These are phyloP conservation scores for Eustalomyia histrio DNA, from an alignment of 2,888 invertebrate genomes.

Conservation along the genomic window DNA sequence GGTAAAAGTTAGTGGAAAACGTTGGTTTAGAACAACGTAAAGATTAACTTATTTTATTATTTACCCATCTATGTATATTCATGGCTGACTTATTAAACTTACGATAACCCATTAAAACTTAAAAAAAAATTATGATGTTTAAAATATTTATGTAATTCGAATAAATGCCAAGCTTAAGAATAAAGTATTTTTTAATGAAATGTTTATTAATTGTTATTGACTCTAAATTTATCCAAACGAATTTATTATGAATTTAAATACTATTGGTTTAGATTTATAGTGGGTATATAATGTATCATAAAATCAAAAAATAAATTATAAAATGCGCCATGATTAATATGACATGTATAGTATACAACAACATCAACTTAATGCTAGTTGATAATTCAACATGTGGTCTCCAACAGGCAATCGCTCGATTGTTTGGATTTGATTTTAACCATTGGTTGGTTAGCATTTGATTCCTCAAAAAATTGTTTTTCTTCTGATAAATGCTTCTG, in stretches of 20 bases:
- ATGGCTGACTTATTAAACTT: too few species aligned
- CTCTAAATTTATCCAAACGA: background rate
- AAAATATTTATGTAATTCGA: too few species aligned
- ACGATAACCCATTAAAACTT: too few species aligned
- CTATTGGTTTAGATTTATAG: background rate
- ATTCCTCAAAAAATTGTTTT: conserved; percentile 45
- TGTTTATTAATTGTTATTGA: background rate
- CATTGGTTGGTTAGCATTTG: conserved; percentile 64
- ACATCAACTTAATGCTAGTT: background rate
- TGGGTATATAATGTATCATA: background rate
- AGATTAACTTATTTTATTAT: too few species aligned
- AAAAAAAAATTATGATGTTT: too few species aligned
- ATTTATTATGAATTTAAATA: conserved; percentile 1
- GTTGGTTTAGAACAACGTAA: too few species aligned
- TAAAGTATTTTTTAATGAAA: background rate
- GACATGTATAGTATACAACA: background rate
- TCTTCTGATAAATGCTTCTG: background rate
- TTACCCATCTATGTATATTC: too few species aligned
- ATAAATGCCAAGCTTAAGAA: too few species aligned
- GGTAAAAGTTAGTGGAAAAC: too few species aligned
- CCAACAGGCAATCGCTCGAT: conserved; percentile 74
- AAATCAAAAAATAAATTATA: background rate
- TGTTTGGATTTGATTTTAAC: conserved; percentile 66
- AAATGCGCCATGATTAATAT: background rate
- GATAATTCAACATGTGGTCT: conserved; percentile 76